phyloP scores from a whole-genome alignment of 2,113 vertebrate species.

The Okapia johnstoni region DNA sequence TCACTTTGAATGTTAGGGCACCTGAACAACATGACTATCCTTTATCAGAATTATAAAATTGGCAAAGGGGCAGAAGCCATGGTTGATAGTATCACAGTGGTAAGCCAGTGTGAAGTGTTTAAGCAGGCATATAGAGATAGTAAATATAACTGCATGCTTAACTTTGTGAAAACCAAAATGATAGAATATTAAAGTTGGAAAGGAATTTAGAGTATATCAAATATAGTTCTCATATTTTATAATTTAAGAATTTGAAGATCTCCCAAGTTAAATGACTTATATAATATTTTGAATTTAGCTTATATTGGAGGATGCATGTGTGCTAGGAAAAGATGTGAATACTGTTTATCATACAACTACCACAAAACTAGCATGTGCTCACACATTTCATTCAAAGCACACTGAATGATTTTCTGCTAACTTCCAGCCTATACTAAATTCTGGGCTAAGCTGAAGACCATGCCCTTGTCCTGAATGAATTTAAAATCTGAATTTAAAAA shows the following conservation, averaged over 20 bases:
- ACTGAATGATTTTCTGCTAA: neutral
- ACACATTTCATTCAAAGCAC: neutral
- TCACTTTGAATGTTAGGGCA: neutral
- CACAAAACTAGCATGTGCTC: neutral
- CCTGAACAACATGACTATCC: neutral
- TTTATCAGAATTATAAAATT: neutral
- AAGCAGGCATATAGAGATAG: neutral
- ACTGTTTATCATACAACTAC: neutral
- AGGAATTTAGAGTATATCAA: neutral
- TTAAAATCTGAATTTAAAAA: neutral
- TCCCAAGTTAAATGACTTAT: neutral
- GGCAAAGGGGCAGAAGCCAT: neutral
- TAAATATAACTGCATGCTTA: neutral
- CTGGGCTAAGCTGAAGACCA: neutral
- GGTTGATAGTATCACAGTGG: neutral
- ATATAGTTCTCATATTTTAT: neutral
- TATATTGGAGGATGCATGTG: neutral
- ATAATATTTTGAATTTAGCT: neutral
- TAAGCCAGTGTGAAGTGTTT: neutral
- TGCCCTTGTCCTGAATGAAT: neutral
- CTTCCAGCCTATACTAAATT: neutral
- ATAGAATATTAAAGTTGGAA: neutral
- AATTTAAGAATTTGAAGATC: neutral
- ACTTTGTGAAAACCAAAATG: neutral
- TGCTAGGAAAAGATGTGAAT: neutral